These are phyloP conservation scores for Cheumatopsyche charites DNA, from an alignment of 1,140 invertebrate genomes.

Conservation along the genomic window DNA sequence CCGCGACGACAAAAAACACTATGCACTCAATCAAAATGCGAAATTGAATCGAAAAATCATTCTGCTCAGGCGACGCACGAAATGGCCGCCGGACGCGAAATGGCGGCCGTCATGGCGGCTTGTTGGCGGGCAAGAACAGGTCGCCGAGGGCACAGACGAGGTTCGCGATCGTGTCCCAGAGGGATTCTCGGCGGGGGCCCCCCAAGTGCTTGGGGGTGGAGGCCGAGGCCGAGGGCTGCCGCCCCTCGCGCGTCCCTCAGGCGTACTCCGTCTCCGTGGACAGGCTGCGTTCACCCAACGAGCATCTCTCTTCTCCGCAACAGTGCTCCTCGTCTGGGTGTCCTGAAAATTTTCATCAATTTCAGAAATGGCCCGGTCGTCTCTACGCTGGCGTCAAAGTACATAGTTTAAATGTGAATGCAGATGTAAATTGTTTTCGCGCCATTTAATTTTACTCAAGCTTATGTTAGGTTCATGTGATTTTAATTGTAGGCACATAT, in stretches of 20 bases:
- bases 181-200: slow-evolving; percentile 48
- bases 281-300: slow-evolving; percentile 66
- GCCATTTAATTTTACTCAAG: too few relatives aligned
- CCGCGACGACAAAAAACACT: too few relatives aligned
- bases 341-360: slow-evolving; percentile 29
- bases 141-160: slow-evolving; percentile 60
- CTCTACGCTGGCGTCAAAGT: too few relatives aligned
- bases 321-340: slow-evolving; percentile 52
- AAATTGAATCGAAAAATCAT: too few relatives aligned
- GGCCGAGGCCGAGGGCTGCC: slow-evolving; percentile 36
- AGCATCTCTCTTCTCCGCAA: slow-evolving; percentile 50
- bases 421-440: too few relatives aligned
- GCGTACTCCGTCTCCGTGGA: slow-evolving; percentile 78
- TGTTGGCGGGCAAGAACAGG: slow-evolving; percentile 52
- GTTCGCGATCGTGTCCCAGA: slow-evolving; percentile 58
- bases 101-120: slow-evolving; percentile 43
- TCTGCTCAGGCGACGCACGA: neutral
- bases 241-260: slow-evolving; percentile 60
- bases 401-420: too few relatives aligned
- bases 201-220: neutral
- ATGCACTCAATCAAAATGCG: too few relatives aligned
- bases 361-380: too few relatives aligned
- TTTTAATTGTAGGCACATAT: too few relatives aligned
- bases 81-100: too few relatives aligned
- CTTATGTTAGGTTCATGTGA: too few relatives aligned